Evolutionary conservation across 2,797 vertebrate genomes (phyloP).

Genomic region (Erpetoichthys calabaricus): DNA sequence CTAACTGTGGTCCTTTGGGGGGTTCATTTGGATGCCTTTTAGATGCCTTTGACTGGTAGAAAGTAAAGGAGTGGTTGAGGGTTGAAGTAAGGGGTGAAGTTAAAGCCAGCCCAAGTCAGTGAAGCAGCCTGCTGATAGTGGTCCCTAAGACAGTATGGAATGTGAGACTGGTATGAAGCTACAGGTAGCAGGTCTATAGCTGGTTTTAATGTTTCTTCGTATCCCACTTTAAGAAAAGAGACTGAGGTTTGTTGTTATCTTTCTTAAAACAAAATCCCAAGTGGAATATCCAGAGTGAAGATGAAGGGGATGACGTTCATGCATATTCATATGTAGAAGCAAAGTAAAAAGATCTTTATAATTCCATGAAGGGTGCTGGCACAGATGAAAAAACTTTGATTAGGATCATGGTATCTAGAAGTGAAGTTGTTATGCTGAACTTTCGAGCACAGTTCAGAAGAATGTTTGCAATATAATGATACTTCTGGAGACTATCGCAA

Average conservation of each 20-base stretch:
- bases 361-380: conserved; percentile 81
- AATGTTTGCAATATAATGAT: conserved; percentile 61
- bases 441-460: conserved; percentile 64
- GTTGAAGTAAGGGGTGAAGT: no score
- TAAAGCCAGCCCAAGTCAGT: no score
- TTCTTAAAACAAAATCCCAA: background rate
- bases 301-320: background rate
- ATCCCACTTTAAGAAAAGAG: no score
- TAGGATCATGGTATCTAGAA: conserved; percentile 80
- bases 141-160: no score
- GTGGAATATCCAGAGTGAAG: background rate
- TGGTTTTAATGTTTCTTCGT: no score
- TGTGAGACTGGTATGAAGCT: no score
- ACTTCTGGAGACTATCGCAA: conserved; percentile 60
- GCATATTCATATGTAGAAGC: background rate
- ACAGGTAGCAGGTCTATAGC: no score
- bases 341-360: conserved; percentile 35
- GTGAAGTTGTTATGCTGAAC: conserved; percentile 81
- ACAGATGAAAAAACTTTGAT: conserved; percentile 80
- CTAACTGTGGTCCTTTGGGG: no score
- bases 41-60: no score
- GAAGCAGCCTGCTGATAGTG: no score
- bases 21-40: no score
- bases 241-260: background rate
- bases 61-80: no score